Conservation (phyloP, 2,797 vertebrate species). For the Scyliorhinus canicula region DNA sequence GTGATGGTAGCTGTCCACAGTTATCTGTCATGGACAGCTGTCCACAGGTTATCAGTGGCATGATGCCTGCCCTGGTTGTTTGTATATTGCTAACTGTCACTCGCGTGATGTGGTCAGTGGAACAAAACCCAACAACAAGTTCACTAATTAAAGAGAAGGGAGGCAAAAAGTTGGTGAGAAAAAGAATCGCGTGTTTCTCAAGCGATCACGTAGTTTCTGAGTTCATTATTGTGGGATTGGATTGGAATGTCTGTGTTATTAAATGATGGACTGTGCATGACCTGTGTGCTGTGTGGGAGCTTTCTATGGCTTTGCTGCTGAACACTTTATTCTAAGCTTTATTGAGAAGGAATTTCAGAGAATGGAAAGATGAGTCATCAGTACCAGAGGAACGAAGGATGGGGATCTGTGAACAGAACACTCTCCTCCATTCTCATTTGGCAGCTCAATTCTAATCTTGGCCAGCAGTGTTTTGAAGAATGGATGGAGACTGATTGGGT, state of each 20-base stretch:
- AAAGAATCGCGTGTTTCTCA: neutral
- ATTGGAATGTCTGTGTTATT: neutral
- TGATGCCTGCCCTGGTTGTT: neutral
- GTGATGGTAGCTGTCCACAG: too few relatives aligned
- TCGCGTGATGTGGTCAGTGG: neutral
- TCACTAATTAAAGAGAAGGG: neutral
- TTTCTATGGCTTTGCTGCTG: neutral
- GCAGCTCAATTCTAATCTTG: neutral
- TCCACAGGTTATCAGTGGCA: too few relatives aligned
- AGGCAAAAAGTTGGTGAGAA: neutral
- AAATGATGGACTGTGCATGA: neutral
- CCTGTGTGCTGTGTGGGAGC: neutral
- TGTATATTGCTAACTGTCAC: neutral
- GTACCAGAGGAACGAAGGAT: neutral
- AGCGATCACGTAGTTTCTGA: neutral
- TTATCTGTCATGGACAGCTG: too few relatives aligned
- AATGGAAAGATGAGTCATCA: neutral
- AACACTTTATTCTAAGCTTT: neutral
- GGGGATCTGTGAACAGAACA: neutral
- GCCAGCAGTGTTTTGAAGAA: neutral
- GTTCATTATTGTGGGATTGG: neutral
- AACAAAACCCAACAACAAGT: neutral
- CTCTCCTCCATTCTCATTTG: neutral
- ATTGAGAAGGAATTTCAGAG: constrained; percentile 10
- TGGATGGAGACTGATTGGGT: neutral